phyloP scores from a whole-genome alignment of 2,113 vertebrate species.

The Phyllostomus discolor region DNA sequence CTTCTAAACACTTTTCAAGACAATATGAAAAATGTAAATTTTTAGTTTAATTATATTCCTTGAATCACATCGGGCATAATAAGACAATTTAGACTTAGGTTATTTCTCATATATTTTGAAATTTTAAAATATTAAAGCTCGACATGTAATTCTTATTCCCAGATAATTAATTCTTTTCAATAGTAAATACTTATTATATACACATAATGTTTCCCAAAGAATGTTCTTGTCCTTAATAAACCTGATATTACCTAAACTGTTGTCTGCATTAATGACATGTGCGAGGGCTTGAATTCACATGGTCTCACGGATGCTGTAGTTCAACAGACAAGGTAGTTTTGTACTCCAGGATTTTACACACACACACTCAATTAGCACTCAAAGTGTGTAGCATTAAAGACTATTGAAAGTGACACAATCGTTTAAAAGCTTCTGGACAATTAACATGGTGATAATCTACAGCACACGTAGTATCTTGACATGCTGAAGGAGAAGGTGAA shows the following conservation, averaged over 20 bases:
- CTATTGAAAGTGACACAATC: background rate
- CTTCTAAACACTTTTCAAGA: background rate
- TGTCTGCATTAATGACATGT: background rate
- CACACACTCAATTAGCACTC: background rate
- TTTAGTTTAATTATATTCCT: background rate
- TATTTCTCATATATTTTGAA: background rate
- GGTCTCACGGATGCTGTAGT: background rate
- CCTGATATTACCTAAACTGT: background rate
- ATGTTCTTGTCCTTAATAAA: background rate
- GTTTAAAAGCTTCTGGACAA: background rate
- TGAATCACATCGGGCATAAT: background rate
- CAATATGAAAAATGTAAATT: background rate
- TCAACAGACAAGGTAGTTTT: background rate
- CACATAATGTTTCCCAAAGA: background rate
- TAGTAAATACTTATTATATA: background rate
- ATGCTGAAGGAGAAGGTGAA: background rate
- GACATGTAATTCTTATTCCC: background rate
- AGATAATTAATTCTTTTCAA: background rate
- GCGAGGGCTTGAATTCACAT: background rate
- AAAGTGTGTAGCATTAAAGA: background rate
- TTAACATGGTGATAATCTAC: background rate
- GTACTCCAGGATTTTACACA: background rate
- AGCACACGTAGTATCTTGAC: background rate
- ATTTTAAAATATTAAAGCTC: background rate
- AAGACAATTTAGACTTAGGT: background rate